A percentile compares a stretch with the other conserved stretches of the same genome.
Evolutionary conservation across 1,140 invertebrate species (phyloP).

Genomic region (Drosophila auraria): DNA sequence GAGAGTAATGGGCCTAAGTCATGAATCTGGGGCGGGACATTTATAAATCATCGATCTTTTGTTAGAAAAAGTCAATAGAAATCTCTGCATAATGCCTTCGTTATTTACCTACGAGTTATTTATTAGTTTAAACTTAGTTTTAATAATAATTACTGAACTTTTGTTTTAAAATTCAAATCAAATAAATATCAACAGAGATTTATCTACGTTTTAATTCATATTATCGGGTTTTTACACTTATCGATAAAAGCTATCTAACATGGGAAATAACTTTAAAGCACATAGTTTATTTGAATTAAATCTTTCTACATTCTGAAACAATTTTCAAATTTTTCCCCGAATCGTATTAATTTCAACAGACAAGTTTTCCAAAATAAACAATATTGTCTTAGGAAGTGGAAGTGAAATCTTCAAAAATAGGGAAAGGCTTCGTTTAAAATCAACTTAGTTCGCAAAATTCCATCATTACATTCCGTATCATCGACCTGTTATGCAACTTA

Average conservation of each 20-base stretch:
- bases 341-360: too few relatives aligned
- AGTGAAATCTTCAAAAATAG: background rate
- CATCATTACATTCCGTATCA: background rate
- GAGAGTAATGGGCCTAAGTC: slow-evolving; percentile 25
- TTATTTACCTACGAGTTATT: background rate
- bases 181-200: background rate
- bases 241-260: background rate
- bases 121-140: background rate
- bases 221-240: background rate
- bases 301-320: too few relatives aligned
- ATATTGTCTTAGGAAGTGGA: background rate
- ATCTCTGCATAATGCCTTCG: background rate
- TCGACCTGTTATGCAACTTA: slow-evolving; percentile 30
- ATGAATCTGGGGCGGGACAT: slow-evolving; percentile 41
- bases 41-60: slow-evolving; percentile 10
- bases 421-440: too few relatives aligned
- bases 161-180: background rate
- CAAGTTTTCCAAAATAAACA: background rate
- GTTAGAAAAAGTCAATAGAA: background rate
- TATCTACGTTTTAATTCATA: background rate
- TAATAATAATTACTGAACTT: background rate
- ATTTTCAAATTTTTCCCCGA: too few relatives aligned
- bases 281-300: too few relatives aligned
- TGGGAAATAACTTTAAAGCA: too few relatives aligned
- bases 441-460: background rate